Evolutionary conservation across 64 coral and sea anemone genomes (phyloP), one percentile per base, ranked within the genome.

Genomic region (Stichodactyla mertensii): DNA sequence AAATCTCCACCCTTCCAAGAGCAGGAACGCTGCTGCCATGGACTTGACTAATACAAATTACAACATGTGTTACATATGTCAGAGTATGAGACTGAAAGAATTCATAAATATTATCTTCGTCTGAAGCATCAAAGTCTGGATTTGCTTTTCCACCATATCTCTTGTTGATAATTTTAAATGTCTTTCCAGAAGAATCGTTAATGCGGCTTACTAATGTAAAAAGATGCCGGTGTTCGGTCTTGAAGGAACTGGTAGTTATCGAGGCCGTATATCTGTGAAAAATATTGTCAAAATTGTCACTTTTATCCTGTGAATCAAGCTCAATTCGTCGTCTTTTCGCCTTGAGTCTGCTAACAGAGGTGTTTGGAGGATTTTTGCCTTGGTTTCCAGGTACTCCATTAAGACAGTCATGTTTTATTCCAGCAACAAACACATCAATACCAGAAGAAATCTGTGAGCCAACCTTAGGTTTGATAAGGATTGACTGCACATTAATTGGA

Each of bases 381-480:
- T 74, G 7, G 18, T 64, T 55, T 52, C 78, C n/a, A 45, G 64
- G 15, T 53, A 51, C 11, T 26, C 27, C 78, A 28, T 12, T 45
- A 45, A 9, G 51, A 61, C 24, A 20, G 64, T 82, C 60, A 26
- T 67, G 57, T 51, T 31, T 55, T 81, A 89, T 82, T 78, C 93
- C 93, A 24, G 97, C 97, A 60, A 87, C 93, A 57, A 91, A 45
- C 52, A 99, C 56, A 70, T 94, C 93, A 70, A 99, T 88, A 54
- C 97, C 97, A 67, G 84, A 86, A 16, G 93, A 90, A 86, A 95
- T 87, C 60, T 99, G 97, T 51, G 87, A 94, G 16, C 97, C 93
- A 69, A 95, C 93, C 88, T 86, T 92, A n/a, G 97, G 97, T 53
- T 95, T 99, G 52, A 99, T 70, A 77, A 95, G 52, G 58, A 99